These are phyloP conservation scores for Dioctria rufipes DNA, from an alignment of 2,888 invertebrate species.

Conservation along the genomic window DNA sequence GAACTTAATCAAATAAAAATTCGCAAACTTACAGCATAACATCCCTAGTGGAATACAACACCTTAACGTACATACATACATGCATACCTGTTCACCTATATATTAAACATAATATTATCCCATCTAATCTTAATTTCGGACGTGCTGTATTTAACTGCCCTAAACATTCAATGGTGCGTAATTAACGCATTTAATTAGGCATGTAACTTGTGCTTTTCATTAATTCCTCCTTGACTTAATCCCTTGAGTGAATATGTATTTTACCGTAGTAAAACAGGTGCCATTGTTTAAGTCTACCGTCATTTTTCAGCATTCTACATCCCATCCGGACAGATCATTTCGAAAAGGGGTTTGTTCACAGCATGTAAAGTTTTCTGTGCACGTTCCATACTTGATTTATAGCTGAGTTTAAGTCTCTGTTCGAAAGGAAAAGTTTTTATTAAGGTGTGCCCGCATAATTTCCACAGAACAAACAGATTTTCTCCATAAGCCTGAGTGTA, in stretches of 20 bases:
- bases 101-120: too few relatives aligned
- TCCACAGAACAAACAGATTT: constrained; percentile 49
- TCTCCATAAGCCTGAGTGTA: constrained; percentile 55
- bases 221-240: constrained; percentile 27
- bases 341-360: constrained; percentile 40
- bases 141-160: constrained; percentile 23
- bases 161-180: constrained; percentile 32
- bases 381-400: constrained; percentile 49
- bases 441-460: constrained; percentile 49
- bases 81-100: too few relatives aligned
- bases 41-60: too few relatives aligned
- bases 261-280: constrained; percentile 7
- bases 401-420: constrained; percentile 13
- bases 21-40: too few relatives aligned
- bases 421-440: constrained; percentile 42
- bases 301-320: background rate
- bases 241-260: background rate
- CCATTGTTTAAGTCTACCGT: constrained; percentile 18
- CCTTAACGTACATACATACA: too few relatives aligned
- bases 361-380: constrained; percentile 45
- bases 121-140: too few relatives aligned
- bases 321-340: constrained; percentile 22
- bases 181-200: constrained; percentile 41
- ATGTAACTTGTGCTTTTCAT: constrained; percentile 35
- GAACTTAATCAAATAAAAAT: too few relatives aligned